phyloP scores from a whole-genome alignment of 2,113 vertebrate genomes.

The Theristicus caerulescens region DNA sequence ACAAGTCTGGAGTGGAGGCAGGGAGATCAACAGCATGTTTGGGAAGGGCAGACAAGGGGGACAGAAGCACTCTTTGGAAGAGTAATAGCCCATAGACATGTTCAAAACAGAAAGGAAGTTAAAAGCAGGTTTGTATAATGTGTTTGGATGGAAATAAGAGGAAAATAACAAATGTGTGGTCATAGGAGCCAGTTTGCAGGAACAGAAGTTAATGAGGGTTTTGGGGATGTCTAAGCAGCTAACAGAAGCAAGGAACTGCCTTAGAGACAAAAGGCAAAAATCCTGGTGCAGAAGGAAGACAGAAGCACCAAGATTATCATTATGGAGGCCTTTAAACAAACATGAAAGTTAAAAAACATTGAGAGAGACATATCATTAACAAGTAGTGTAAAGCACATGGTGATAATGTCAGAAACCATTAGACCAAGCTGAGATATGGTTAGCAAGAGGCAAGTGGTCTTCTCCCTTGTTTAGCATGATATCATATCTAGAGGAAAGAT shows the following conservation, averaged over 20 bases:
- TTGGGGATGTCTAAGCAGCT: not conserved
- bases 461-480: not conserved
- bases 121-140: not conserved
- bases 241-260: not conserved
- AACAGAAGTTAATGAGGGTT: not conserved
- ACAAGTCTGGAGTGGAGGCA: not conserved
- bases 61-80: not conserved
- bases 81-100: not conserved
- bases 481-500: not conserved
- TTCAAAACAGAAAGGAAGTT: not conserved
- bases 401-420: not conserved
- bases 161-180: not conserved
- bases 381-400: not conserved
- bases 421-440: not conserved
- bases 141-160: not conserved
- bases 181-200: not conserved
- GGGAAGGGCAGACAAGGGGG: not conserved
- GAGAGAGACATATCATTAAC: not conserved
- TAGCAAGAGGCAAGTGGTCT: not conserved
- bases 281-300: not conserved
- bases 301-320: not conserved
- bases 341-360: not conserved
- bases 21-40: not conserved
- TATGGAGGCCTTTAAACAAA: not conserved
- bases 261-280: not conserved